These are phyloP conservation scores for Channa argus DNA, from an alignment of 2,113 vertebrate species.

Conservation along the genomic window DNA sequence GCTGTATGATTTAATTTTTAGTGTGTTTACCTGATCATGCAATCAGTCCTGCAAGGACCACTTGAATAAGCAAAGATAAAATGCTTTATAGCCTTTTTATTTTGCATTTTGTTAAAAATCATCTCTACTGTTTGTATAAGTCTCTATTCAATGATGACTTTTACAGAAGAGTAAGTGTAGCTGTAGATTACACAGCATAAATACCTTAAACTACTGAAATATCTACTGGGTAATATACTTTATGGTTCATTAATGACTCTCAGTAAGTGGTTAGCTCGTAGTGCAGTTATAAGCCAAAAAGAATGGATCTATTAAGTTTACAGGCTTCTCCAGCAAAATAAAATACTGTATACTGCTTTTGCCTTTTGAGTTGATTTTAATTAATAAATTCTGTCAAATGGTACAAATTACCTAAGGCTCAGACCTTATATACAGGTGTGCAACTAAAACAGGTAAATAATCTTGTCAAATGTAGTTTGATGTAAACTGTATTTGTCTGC, in stretches of 20 bases:
- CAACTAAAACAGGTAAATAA: conserved; percentile 47
- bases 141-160: conserved; percentile 20
- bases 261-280: conserved; percentile 16
- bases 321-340: conserved; percentile 15
- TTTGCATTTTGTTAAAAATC: conserved; percentile 21
- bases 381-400: conserved; percentile 30
- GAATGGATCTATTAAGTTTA: neutral
- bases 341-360: conserved; percentile 31
- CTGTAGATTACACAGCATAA: conserved; percentile 46
- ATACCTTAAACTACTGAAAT: conserved; percentile 28
- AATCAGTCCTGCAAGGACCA: conserved; percentile 27
- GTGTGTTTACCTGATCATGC: conserved; percentile 21
- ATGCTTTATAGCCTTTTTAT: conserved; percentile 13
- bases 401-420: conserved; percentile 20
- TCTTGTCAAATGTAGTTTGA: neutral
- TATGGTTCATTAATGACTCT: conserved; percentile 14
- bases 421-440: conserved; percentile 29
- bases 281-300: conserved; percentile 21
- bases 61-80: conserved; percentile 13
- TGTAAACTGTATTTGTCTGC: conserved; percentile 17
- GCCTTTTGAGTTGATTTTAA: conserved; percentile 35
- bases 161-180: conserved; percentile 29
- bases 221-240: conserved; percentile 27
- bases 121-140: conserved; percentile 6
- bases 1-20: conserved; percentile 20